Evolutionary conservation across 2,113 vertebrate genomes (phyloP), one percentile per base, ranked within the genome.

Genomic region (Malurus melanocephalus): DNA sequence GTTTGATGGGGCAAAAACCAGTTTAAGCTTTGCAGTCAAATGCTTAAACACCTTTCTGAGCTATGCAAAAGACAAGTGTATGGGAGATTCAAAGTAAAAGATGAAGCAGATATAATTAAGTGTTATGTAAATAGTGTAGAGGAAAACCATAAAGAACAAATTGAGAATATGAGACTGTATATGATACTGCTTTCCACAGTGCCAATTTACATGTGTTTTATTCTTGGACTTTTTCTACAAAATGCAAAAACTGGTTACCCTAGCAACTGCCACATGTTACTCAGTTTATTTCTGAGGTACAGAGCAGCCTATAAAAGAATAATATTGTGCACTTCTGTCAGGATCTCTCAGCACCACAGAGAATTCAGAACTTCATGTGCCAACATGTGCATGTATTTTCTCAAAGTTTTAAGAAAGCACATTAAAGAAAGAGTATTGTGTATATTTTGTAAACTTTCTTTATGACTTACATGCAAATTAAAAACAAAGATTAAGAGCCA

Each of bases 201-300:
- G 88, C 81, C 66, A 91, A 85, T 96, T 96, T 95, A 88, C 66
- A 93, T 91, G 92, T 88, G 85, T 79, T 95, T 96, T 95, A 93
- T 93, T 95, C 94, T 88, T 88, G 84, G 82, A 86, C 49, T 91
- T 95, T 90, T 94, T 90, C 91, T 91, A 77, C 45, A 96, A 96
- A 94, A 94, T 90, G 96, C 79, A 97, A 96, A 80, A 97, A 97
- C 78, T 84, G 80, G 96, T 97, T 97, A 90, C 97, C 95, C 61
- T 97, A 93, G 96, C 90, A 97, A 97, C 96, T 83, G 82, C 85
- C 88, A 94, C 82, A 74, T 95, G 89, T 94, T 94, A 73, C 91
- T 94, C 89, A 79, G 84, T 92, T 95, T 93, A 84, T 87, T 89
- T 77, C 76, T 78, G 85, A 87, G 40, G 71, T 69, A 90, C 38